Base-by-base conservation (phyloP, 1,140 invertebrate species). In the Goniozus legneri region DNA sequence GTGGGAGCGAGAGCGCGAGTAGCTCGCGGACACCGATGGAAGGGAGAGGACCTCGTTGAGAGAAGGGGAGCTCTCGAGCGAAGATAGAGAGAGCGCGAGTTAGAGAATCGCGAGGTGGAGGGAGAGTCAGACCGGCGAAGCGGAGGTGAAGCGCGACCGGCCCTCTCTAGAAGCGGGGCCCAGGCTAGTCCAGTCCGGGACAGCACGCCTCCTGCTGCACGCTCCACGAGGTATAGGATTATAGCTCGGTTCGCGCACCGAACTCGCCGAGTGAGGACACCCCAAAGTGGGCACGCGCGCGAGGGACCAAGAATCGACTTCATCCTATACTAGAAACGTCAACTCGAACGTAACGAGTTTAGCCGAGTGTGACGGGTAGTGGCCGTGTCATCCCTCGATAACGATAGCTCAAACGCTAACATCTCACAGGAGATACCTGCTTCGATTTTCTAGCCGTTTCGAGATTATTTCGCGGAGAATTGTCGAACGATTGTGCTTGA, bases 151-250 rank as follows among this genome's bases (percentile, higher is more conserved):
- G 67, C 71, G 70, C 67, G 71, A 73, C 72, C 71, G 71, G 70
- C 73, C 70, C 70, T 73, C 73, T 67, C 66, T 67, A 67, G 54
- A 58, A 59, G 57, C 59, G 65, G 62, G 68, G 64, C 67, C 65
- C 64, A 58, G 62, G 61, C 64, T 71, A 73, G 70, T 74, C 69
- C 72, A 73, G 72, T 75, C 67, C 62, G 66, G 68, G 69, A 75
- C 70, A 74, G 73, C 73, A 74, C 73, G 71, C 73, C 73, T 75
- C 70, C 70, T 73, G 71, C 69, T 73, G 70, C 69, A 71, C 70
- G 72, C 70, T 73, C 64, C 69, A 73, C 62, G 62, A 73, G 63
- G 65, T 71, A 60, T 49, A 60, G 56, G 10, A 36, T 36, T 36
- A 8, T 36, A 36, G 34, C n/a, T n/a, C n/a, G n/a, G n/a, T n/a